Base-by-base conservation (phyloP, 1,140 invertebrate genomes). In the Zaprionus tsacasi region DNA sequence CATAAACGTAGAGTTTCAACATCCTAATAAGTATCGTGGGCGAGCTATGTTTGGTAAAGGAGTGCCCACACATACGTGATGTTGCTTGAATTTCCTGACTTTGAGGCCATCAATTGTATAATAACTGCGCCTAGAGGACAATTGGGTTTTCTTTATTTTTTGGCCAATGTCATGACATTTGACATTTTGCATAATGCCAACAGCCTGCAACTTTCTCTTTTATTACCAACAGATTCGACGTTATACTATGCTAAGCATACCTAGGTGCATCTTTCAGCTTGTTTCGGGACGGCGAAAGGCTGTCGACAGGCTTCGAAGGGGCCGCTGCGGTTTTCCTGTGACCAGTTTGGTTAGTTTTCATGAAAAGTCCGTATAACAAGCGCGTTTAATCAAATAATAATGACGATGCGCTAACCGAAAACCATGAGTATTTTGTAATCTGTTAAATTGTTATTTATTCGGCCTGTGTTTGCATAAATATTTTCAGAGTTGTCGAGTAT, bases 181-280 rank as follows among this genome's bases (percentile, higher is more conserved):
- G 75, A 78, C 70, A 79, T 78, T 78, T 80, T 81, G 75, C 63
- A 54, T 81, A 81, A 81, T 71, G 35, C 48, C 36, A 43, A n/a
- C 40, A 11, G 56, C 8, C 54, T 35, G 76, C 36, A 72, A 54
- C 79, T 81, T 81, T 81, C 79, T 54, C 79, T 81, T 81, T 80
- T 64, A 48, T 56, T 65, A 45, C 59, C 60, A 69, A n/a, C 52
- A 17, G 36, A 48, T 30, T 64, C 52, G 48, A 25, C 30, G 40
- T 57, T 30, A 54, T 25, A 30, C 27, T 30, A 8, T 78, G 57
- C 73, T 56, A 65, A 66, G 45, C 27, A 58, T 27, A 36, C 27
- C 54, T 27, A 30, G 60, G 75, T 63, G 78, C 78, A 80, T 78
- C 78, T 80, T 80, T 78, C 76, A 78, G 55, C 65, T 13, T 13